Conservation (phyloP, 2,797 vertebrate species). For the Echiichthys vipera region DNA sequence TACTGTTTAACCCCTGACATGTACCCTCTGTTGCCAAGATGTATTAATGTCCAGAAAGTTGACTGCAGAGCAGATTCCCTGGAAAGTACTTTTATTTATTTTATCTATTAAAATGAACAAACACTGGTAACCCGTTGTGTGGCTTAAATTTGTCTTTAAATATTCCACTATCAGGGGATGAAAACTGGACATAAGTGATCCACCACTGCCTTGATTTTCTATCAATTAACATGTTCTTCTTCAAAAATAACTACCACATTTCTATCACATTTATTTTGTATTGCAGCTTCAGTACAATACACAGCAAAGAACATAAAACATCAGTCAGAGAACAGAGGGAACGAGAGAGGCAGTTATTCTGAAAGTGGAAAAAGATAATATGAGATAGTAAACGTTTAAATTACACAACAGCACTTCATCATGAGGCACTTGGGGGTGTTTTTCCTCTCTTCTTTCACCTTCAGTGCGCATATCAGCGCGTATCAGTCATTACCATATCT, state of each 20-base stretch:
- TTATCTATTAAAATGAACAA: conserved; percentile 83
- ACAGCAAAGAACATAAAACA: conserved; percentile 13
- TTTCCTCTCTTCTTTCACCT: conserved; percentile 21
- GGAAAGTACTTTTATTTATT: conserved; percentile 79
- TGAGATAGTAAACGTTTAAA: conserved; percentile 30
- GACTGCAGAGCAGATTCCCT: conserved; percentile 71
- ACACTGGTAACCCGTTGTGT: conserved; percentile 62
- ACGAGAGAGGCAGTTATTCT: not conserved
- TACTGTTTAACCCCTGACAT: conserved; percentile 39
- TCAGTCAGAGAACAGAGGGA: no score
- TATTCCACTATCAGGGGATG: not conserved
- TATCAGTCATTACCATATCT: conserved; percentile 36
- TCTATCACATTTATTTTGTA: conserved; percentile 48
- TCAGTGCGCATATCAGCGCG: conserved; percentile 25
- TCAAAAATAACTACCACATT: no score
- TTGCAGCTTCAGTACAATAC: conserved; percentile 12
- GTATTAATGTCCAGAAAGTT: conserved; percentile 74
- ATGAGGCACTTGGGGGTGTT: conserved; percentile 50
- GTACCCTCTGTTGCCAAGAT: conserved; percentile 57
- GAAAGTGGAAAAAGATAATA: not conserved
- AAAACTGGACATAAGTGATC: not conserved
- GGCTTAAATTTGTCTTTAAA: conserved; percentile 40
- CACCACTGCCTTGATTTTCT: no score
- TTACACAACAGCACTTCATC: conserved; percentile 26
- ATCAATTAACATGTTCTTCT: no score